Percentiles rank a stretch among this genome's conserved stretches.
phyloP scores from a whole-genome alignment of 1,140 invertebrate genomes.

The Rhopalosiphum padi region DNA sequence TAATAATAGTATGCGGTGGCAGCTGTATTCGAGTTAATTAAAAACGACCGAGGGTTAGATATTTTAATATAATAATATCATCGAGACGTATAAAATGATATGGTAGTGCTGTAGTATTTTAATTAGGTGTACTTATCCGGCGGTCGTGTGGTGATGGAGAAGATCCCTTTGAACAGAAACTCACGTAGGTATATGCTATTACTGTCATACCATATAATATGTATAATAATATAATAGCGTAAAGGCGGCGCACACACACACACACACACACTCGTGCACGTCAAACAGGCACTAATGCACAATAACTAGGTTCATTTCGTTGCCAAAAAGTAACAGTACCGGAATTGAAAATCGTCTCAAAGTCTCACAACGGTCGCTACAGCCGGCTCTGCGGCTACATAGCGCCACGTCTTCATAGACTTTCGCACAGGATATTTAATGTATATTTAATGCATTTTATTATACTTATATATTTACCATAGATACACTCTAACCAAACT shows the following conservation, averaged over 20 bases:
- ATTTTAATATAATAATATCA: constrained; percentile 10
- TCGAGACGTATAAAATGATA: constrained; percentile 6
- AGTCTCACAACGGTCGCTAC: not conserved
- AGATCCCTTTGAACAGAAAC: not conserved
- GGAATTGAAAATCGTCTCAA: constrained; percentile 1
- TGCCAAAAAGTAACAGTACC: not conserved
- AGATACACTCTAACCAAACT: not conserved
- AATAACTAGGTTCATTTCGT: not conserved
- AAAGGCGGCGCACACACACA: no score
- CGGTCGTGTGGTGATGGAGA: not conserved
- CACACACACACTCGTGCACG: no score
- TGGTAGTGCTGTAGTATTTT: not conserved
- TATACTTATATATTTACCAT: not conserved
- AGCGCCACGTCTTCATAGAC: not conserved
- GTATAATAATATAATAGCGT: not conserved
- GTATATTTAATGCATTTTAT: not conserved
- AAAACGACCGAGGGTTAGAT: not conserved
- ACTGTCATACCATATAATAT: not conserved
- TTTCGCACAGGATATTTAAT: not conserved
- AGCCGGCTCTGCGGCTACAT: not conserved
- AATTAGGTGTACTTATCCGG: constrained; percentile 2
- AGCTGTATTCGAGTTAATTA: not conserved
- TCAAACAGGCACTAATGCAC: not conserved
- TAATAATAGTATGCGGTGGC: not conserved
- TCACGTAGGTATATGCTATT: not conserved